phyloP scores from a whole-genome alignment of 92 coral and sea anemone species.

The Nematostella vectensis region DNA sequence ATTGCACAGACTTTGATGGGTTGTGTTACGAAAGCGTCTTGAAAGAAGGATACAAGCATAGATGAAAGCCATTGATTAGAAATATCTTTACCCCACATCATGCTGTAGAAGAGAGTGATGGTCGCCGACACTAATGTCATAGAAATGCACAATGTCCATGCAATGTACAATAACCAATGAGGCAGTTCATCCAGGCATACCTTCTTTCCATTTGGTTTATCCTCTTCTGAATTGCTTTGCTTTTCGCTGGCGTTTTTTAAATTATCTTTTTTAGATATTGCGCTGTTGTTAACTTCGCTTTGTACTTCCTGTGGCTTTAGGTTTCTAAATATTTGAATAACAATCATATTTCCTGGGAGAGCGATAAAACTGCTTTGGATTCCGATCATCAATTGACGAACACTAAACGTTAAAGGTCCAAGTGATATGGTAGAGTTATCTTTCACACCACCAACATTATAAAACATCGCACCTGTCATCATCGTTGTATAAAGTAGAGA shows the following conservation, averaged over 20 bases:
- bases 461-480: conserved; percentile 89
- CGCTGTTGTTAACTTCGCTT: background rate
- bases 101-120: conserved; percentile 65
- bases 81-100: conserved; percentile 56
- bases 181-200: conserved; percentile 34
- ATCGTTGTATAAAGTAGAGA: conserved; percentile 62
- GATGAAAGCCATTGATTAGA: conserved; percentile 61
- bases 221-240: background rate
- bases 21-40: conserved; percentile 50
- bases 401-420: conserved; percentile 57
- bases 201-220: background rate
- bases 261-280: background rate
- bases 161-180: conserved; percentile 49
- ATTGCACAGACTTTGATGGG: conserved; percentile 41
- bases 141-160: conserved; percentile 36
- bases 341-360: conserved; percentile 38
- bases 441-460: conserved; percentile 48
- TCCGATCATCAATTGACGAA: conserved; percentile 54
- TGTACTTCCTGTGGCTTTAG: conserved; percentile 25
- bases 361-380: conserved; percentile 66
- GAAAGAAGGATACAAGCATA: conserved; percentile 53
- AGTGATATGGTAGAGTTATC: conserved; percentile 37
- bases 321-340: conserved; percentile 45
- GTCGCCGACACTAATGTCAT: conserved; percentile 28
- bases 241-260: too few species aligned